Base-by-base conservation (phyloP, 2,888 invertebrate species). In the Rhamphomyia laevipes region DNA sequence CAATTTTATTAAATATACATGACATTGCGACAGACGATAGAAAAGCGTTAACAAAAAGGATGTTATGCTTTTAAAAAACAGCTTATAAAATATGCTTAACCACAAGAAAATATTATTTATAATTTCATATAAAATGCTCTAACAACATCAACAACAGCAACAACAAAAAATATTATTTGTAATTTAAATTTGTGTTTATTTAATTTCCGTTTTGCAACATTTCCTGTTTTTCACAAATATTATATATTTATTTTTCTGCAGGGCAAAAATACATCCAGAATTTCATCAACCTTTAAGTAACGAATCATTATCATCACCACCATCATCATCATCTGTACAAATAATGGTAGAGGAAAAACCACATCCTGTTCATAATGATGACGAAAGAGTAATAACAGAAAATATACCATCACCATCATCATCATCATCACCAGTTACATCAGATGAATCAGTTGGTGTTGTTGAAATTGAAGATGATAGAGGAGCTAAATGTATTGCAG, bases 241-340 rank as follows among this genome's bases (percentile, higher is more conserved):
- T 21, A 21, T 5, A 27, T 27, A 27, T 46, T 43, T n/a, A 17
- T 37, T 2, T 37, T 9, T 13, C 73, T 72, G 45, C 70, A 76
- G 82, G 70, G 79, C 83, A 59, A 83, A 82, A 71, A 82, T 83
- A 72, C 80, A 81, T 65, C 72, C 84, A 68, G 78, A 77, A 67
- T 83, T 78, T 74, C 81, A 76, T 55, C 56, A 48, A 48, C 56
- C 40, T 50, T 53, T 49, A 49, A 50, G 48, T 48, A 43, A 55
- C 45, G 40, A 56, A 55, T 48, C 46, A 30, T 44, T 35, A 30
- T 31, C 46, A 45, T 48, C 47, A 31, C 44, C 46, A 31, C 44
- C 49, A 37, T 37, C 16, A 37, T 16, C 37, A 40, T 11, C 18
- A 38, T 17, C 17, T 21, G 13, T 18, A 40, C 11, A 10, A 38